phyloP scores from a whole-genome alignment of 64 coral and sea anemone species.

The Stylophora pistillata region DNA sequence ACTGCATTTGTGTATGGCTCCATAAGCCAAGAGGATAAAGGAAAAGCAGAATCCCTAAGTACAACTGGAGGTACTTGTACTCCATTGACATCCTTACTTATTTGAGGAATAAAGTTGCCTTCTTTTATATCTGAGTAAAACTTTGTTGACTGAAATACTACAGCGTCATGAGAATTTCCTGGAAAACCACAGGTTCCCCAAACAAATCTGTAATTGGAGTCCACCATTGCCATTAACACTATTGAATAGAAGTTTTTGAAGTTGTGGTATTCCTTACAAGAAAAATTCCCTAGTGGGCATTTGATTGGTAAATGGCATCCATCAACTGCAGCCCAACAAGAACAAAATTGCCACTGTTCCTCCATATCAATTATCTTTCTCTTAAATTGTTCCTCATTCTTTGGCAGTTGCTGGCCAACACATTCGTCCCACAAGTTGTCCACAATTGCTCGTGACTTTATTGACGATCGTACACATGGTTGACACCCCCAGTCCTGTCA shows the following conservation, averaged over 20 bases:
- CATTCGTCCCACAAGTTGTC: constrained; percentile 56
- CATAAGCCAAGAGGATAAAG: constrained; percentile 29
- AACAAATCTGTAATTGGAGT: constrained; percentile 23
- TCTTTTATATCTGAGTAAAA: constrained; percentile 13
- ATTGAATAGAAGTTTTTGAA: constrained; percentile 60
- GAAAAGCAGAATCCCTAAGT: constrained; percentile 52
- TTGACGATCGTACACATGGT: constrained; percentile 9
- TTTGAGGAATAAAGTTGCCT: constrained; percentile 1
- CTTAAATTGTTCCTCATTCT: constrained; percentile 44
- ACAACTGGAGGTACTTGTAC: constrained; percentile 30
- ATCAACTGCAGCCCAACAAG: constrained; percentile 46
- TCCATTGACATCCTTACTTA: constrained; percentile 20
- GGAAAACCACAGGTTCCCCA: constrained; percentile 54
- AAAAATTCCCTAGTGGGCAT: constrained; percentile 36
- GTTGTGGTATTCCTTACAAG: constrained; percentile 42
- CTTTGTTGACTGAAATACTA: constrained; percentile 42
- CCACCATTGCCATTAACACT: constrained; percentile 54
- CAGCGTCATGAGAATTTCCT: constrained; percentile 28
- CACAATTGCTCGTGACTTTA: not conserved
- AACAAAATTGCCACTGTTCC: constrained; percentile 42
- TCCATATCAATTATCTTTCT: constrained; percentile 48
- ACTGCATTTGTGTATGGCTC: constrained; percentile 24
- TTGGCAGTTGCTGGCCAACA: constrained; percentile 44
- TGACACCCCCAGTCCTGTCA: constrained; percentile 14
- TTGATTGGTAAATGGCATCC: constrained; percentile 49